phyloP scores from a whole-genome alignment of 2,888 invertebrate genomes.

The Drosophila trichaetosa region DNA sequence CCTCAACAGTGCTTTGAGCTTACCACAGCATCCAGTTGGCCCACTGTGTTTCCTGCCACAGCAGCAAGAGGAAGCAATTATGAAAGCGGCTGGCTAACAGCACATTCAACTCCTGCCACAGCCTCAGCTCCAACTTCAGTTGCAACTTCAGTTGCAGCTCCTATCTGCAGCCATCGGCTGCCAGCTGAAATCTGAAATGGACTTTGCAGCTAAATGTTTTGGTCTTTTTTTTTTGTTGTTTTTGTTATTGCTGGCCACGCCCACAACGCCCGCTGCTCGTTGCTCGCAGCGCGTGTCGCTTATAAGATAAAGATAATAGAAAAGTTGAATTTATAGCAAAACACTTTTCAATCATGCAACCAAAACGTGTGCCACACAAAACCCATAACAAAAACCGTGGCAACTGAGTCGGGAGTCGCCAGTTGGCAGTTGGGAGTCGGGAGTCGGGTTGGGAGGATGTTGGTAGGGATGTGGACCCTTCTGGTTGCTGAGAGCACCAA shows the following conservation, averaged over 20 bases:
- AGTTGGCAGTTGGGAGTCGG: neutral
- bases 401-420: neutral
- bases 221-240: neutral
- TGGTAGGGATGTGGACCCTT: constrained; percentile 34
- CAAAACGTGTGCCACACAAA: constrained; percentile 48
- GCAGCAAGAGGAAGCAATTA: constrained; percentile 58
- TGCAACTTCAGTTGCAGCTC: neutral
- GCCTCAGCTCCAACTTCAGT: neutral
- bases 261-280: constrained; percentile 13
- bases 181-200: constrained; percentile 45
- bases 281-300: constrained; percentile 61
- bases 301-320: constrained; percentile 75
- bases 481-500: constrained; percentile 55
- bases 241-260: constrained; percentile 8
- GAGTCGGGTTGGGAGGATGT: neutral
- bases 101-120: constrained; percentile 49
- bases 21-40: neutral
- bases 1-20: constrained; percentile 44
- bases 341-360: constrained; percentile 77
- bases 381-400: constrained; percentile 3
- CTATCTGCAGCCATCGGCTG: constrained; percentile 10
- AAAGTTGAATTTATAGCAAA: constrained; percentile 75
- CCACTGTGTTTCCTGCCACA: constrained; percentile 44
- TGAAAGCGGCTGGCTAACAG: constrained; percentile 55
- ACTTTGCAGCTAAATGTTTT: constrained; percentile 39